Percentiles rank a stretch among this genome's conserved stretches.
These are phyloP conservation scores for Tetropium fuscum DNA, from an alignment of 2,888 invertebrate species.

Conservation along the genomic window DNA sequence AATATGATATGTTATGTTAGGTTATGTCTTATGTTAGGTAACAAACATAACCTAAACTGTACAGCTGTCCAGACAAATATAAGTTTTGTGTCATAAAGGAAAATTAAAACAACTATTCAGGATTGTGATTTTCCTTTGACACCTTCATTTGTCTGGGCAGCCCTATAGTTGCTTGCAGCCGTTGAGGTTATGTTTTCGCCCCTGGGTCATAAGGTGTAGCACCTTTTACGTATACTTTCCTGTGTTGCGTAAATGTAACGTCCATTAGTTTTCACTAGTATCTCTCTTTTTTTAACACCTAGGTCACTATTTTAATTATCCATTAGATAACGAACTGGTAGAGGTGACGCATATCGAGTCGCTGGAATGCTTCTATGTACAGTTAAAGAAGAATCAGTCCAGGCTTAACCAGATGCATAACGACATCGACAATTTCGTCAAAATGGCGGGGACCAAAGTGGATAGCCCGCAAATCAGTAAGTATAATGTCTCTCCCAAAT, in stretches of 20 bases:
- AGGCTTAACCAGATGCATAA: slow-evolving; percentile 43
- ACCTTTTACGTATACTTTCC: not conserved
- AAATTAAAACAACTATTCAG: no score
- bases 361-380: slow-evolving; percentile 54
- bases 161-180: no score
- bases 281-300: not conserved
- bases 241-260: not conserved
- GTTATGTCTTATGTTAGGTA: no score
- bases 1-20: no score
- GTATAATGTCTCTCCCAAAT: no score
- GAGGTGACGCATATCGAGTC: slow-evolving; percentile 55
- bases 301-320: slow-evolving; percentile 8
- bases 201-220: no score
- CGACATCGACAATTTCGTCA: slow-evolving; percentile 49
- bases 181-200: no score
- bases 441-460: slow-evolving; percentile 42
- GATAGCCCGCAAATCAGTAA: slow-evolving; percentile 50
- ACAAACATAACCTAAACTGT: no score
- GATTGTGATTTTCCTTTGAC: no score
- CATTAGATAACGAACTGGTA: slow-evolving; percentile 41
- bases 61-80: no score
- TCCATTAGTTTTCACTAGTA: not conserved
- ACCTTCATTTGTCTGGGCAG: no score
- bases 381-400: slow-evolving; percentile 42
- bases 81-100: no score